Conservation (phyloP, 2,113 vertebrate species). For the Corynorhinus townsendii region DNA sequence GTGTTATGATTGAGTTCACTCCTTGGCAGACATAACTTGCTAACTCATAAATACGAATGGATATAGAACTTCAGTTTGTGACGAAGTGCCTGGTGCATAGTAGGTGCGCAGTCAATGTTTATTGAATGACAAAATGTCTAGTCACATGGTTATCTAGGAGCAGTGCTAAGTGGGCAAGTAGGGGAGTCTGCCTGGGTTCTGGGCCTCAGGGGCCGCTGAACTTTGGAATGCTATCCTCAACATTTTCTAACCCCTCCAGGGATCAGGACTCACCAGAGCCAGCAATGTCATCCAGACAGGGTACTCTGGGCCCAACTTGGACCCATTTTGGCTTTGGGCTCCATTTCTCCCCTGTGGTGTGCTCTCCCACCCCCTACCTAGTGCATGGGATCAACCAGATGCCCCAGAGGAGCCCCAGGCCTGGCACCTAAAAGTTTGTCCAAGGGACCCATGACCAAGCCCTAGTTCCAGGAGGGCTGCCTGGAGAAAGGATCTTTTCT, state of each 20-base stretch:
- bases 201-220: background rate
- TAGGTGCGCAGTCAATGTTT: background rate
- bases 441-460: background rate
- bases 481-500: background rate
- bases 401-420: background rate
- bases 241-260: background rate
- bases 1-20: constrained; percentile 1
- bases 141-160: background rate
- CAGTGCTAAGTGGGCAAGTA: background rate
- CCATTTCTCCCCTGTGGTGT: background rate
- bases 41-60: background rate
- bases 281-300: background rate
- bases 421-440: background rate
- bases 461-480: background rate
- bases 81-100: background rate
- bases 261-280: background rate
- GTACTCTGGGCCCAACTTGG: background rate
- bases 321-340: background rate
- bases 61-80: background rate
- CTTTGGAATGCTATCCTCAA: background rate
- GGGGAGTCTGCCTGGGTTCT: too few relatives aligned
- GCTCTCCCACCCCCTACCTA: background rate
- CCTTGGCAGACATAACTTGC: constrained; percentile 15
- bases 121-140: background rate
- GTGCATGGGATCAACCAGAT: background rate